Evolutionary conservation across 2,113 vertebrate genomes (phyloP).

Genomic region (Geococcyx californianus): DNA sequence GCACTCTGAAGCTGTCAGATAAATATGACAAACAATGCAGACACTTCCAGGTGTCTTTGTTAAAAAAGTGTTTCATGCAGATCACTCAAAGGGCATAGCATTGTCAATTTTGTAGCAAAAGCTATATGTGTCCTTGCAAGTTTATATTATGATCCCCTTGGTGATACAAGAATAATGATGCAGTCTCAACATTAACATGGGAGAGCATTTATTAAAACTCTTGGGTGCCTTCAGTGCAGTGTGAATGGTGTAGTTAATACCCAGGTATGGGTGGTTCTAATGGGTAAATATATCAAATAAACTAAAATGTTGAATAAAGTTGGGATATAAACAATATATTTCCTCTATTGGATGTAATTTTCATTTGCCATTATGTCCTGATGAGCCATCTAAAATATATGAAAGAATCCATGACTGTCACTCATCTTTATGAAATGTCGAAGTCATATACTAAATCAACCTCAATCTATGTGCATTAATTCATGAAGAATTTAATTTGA

Average conservation of each 20-base stretch:
- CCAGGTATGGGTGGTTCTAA: neutral
- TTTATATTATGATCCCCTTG: neutral
- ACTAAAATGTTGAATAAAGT: neutral
- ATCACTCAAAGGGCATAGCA: neutral
- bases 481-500: conserved; percentile 21
- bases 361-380: neutral
- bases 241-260: neutral
- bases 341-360: neutral
- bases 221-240: neutral
- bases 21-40: neutral
- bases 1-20: neutral
- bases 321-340: neutral
- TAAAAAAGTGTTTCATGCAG: neutral
- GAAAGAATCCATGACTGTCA: neutral
- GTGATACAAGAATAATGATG: neutral
- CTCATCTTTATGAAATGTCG: neutral
- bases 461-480: neutral
- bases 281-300: neutral
- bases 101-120: neutral
- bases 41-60: neutral
- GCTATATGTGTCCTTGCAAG: neutral
- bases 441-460: neutral
- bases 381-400: neutral
- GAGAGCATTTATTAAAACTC: neutral
- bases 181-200: neutral